phyloP scores from a whole-genome alignment of 1,140 invertebrate species.

The Drosophila neocordata region DNA sequence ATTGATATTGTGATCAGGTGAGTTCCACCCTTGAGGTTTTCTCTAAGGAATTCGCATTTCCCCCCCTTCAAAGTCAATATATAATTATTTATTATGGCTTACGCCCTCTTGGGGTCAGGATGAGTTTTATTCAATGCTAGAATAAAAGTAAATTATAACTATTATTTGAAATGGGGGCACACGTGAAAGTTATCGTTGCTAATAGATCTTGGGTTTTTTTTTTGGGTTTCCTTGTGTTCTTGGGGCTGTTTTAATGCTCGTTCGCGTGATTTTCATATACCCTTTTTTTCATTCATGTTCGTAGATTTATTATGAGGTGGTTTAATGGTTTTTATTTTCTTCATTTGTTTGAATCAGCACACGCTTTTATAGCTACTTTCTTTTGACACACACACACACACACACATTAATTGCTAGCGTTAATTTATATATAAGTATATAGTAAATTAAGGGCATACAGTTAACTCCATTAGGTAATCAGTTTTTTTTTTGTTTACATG shows the following conservation, averaged over 20 bases:
- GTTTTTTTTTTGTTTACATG: conserved; percentile 3
- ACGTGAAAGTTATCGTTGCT: conserved; percentile 36
- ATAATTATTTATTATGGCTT: conserved; percentile 53
- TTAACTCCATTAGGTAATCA: conserved; percentile 38
- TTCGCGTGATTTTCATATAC: conserved; percentile 15
- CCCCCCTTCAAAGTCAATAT: conserved; percentile 42
- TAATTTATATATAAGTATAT: conserved; percentile 4
- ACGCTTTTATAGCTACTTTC: conserved; percentile 24
- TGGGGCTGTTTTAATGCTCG: neutral
- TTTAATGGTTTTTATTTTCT: conserved; percentile 19
- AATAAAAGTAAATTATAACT: conserved; percentile 11
- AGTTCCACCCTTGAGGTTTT: neutral
- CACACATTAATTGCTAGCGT: conserved; percentile 28
- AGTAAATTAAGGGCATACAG: conserved; percentile 10
- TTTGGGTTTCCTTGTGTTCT: neutral
- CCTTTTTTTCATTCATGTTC: conserved; percentile 1
- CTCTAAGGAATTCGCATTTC: neutral
- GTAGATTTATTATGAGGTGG: conserved; percentile 3
- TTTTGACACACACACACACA: conserved; percentile 7
- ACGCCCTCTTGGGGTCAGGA: neutral
- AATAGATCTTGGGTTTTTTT: conserved; percentile 15
- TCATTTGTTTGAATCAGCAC: neutral
- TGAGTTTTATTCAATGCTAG: neutral
- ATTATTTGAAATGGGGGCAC: conserved; percentile 42
- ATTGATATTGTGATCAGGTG: neutral